phyloP scores from a whole-genome alignment of 2,888 invertebrate genomes.

The Caenorhabditis sp. region DNA sequence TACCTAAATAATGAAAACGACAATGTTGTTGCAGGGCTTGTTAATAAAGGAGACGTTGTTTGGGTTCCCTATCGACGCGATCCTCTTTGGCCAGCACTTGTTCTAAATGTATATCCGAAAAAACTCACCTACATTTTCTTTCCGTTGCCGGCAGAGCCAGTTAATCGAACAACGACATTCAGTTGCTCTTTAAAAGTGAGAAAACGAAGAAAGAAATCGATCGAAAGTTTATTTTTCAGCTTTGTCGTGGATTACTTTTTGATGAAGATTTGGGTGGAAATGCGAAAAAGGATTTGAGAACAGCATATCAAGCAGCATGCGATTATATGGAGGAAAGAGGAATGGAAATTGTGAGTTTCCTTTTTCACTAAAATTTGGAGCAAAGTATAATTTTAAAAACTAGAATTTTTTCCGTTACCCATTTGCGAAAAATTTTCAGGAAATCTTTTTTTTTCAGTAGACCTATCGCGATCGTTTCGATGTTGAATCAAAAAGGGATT shows the following conservation, averaged over 20 bases:
- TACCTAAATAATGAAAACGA: neutral
- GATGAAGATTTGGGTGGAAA: slow-evolving; percentile 25
- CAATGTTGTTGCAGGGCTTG: neutral
- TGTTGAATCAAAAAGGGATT: too few relatives aligned
- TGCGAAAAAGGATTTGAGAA: slow-evolving; percentile 18
- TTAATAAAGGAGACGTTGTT: slow-evolving; percentile 54
- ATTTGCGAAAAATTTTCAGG: too few relatives aligned
- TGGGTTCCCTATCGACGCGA: slow-evolving; percentile 59
- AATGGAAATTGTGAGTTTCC: slow-evolving; percentile 3
- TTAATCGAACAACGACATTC: slow-evolving; percentile 13
- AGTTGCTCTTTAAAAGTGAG: slow-evolving; percentile 31
- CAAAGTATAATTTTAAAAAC: neutral
- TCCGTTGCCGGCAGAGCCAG: slow-evolving; percentile 27
- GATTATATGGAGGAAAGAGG: slow-evolving; percentile 18
- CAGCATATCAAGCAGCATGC: slow-evolving; percentile 30
- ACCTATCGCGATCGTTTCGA: too few relatives aligned
- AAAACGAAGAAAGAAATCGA: neutral
- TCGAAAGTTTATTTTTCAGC: slow-evolving; percentile 10
- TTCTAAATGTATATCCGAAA: slow-evolving; percentile 53
- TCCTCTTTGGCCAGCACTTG: slow-evolving; percentile 59
- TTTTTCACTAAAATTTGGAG: too few relatives aligned
- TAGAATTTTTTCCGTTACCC: neutral
- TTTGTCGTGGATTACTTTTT: slow-evolving; percentile 6
- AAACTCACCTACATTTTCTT: slow-evolving; percentile 58
- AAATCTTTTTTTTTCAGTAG: too few relatives aligned